Evolutionary conservation across 2,797 vertebrate species (phyloP).

Genomic region (Nothura maculosa): DNA sequence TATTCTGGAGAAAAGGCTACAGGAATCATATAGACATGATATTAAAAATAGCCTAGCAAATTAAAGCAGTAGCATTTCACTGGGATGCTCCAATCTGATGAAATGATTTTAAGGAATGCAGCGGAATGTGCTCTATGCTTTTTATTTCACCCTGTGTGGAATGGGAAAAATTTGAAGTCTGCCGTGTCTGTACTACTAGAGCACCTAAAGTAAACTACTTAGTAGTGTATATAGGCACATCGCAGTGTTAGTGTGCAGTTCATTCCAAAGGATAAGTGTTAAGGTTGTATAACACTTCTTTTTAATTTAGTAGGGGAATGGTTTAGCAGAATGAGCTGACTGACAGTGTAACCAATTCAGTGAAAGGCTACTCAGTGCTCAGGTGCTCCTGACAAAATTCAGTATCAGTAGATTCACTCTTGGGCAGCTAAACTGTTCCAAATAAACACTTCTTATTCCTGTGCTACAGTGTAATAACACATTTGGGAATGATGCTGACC

Average conservation of each 20-base stretch:
- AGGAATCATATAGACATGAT: accelerated
- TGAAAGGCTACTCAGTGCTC: background rate
- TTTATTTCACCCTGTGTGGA: background rate
- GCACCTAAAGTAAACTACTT: background rate
- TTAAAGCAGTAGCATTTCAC: background rate
- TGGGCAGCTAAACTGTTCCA: background rate
- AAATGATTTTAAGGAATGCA: background rate
- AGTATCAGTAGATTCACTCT: background rate
- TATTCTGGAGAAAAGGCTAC: background rate
- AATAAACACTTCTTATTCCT: background rate
- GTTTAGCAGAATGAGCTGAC: background rate
- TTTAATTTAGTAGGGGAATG: background rate
- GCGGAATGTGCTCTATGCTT: background rate
- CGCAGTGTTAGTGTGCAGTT: background rate
- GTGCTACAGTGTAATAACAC: background rate
- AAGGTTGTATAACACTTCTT: background rate
- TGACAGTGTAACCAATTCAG: background rate
- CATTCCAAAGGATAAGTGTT: background rate
- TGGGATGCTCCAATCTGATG: background rate
- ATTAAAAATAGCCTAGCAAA: background rate
- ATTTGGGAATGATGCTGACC: background rate
- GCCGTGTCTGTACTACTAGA: background rate
- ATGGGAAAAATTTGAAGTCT: background rate
- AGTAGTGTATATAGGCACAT: background rate
- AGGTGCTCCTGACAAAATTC: background rate